Base-by-base conservation (phyloP, 2,113 vertebrate species). In the Sebastes schlegelii region DNA sequence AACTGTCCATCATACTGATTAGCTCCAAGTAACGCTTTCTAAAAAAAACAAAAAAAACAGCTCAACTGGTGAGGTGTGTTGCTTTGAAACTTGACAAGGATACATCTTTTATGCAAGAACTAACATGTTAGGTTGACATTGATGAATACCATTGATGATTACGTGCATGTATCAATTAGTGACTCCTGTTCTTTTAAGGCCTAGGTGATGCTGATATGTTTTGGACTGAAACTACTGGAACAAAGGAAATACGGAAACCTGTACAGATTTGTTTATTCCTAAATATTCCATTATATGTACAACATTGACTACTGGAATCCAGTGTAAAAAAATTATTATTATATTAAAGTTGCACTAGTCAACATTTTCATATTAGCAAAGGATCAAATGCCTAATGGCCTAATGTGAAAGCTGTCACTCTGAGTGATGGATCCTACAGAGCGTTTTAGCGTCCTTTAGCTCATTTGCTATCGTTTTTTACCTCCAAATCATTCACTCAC, bases 1-100 rank as follows among this genome's bases (percentile, higher is more conserved):
- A 34, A 34, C 26, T 86, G 58, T 55, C 64, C 12, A 69, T 58
- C 21, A 58, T 34, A 66, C 70, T 52, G 54, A 75, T 79, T 10
- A 49, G 48, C 60, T 86, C 52, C 52, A 76, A 67, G 60, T 60
- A 65, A 48, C 8, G 2, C 26, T 26, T 57, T 78, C 9, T 21
- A 51, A 62, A 63, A 73, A 62, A 63, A 73, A 26, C 5, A 14
- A 62, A 52, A 52, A 52, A 58, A 5, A 0, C 57, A 34, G 23
- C 52, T 68, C 62, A 12, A 34, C 34, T 34, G 34, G 3, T 34
- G 34, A 34, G 34, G 13, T 48, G 1, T 60, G 66, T 71, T 55
- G 42, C 60, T 79, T 70, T 60, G 26, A 73, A 80, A 42, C 49
- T 9, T 2, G 34, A 34, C 34, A 34, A 34, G 34, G 34, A 52